These are phyloP conservation scores for Erpornis zantholeuca DNA, from an alignment of 2,113 vertebrate species.

Conservation along the genomic window DNA sequence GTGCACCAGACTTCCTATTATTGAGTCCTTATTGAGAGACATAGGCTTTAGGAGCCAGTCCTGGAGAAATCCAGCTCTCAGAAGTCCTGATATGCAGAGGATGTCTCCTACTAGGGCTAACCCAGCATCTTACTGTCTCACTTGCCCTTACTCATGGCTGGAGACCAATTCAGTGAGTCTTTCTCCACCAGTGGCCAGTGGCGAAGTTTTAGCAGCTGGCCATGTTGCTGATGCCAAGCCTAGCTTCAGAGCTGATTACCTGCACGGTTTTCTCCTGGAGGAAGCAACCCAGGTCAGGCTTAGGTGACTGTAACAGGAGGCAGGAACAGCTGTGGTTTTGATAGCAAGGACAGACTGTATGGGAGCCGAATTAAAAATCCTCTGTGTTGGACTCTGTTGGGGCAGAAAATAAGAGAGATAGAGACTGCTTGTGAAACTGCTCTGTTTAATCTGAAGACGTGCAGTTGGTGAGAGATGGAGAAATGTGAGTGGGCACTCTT, in stretches of 20 bases:
- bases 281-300: not conserved
- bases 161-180: not conserved
- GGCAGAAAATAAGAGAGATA: not conserved
- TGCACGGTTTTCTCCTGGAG: not conserved
- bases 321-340: conserved; percentile 11
- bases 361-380: not conserved
- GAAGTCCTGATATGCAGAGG: not conserved
- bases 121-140: not conserved
- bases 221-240: not conserved
- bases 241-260: not conserved
- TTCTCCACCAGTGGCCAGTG: not conserved
- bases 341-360: not conserved
- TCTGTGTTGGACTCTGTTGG: not conserved
- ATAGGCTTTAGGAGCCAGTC: not conserved
- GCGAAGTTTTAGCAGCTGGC: not conserved
- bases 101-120: not conserved
- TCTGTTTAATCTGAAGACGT: not conserved
- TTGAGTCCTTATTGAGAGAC: not conserved
- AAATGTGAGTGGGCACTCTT: not conserved
- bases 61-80: not conserved
- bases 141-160: not conserved
- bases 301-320: conserved; percentile 16
- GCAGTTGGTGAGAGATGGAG: not conserved
- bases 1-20: not conserved
- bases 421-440: not conserved